A percentile compares a stretch with the other conserved stretches of the same genome.
These are phyloP conservation scores for Drosophila albomicans DNA, from an alignment of 1,140 invertebrate species.

Conservation along the genomic window DNA sequence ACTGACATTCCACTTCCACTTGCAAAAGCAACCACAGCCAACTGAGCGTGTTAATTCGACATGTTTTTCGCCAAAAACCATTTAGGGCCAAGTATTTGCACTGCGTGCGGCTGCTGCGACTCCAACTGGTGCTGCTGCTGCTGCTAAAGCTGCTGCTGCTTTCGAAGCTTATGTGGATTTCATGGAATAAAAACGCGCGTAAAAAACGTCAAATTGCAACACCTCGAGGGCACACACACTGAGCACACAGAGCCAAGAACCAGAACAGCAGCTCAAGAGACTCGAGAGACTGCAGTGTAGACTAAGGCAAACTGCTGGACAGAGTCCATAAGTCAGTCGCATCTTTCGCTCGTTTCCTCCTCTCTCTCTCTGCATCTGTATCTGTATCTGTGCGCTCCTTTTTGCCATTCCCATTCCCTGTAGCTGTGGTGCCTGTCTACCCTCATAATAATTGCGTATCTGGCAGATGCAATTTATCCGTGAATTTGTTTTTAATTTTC, in stretches of 20 bases:
- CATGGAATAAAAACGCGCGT: slow-evolving; percentile 81
- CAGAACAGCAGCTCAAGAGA: slow-evolving; percentile 45
- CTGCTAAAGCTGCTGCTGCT: slow-evolving; percentile 30
- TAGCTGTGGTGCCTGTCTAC: slow-evolving; percentile 35
- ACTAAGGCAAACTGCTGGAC: slow-evolving; percentile 24
- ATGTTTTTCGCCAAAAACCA: slow-evolving; percentile 81
- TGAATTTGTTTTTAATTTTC: slow-evolving; percentile 85
- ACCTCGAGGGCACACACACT: slow-evolving; percentile 74
- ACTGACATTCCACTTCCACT: slow-evolving; percentile 20
- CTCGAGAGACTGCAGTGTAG: background rate
- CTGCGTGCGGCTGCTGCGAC: slow-evolving; percentile 58
- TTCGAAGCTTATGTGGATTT: slow-evolving; percentile 69
- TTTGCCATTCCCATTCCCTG: background rate
- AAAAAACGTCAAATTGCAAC: slow-evolving; percentile 85
- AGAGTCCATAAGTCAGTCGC: slow-evolving; percentile 73
- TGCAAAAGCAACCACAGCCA: slow-evolving; percentile 52
- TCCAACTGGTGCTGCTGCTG: slow-evolving; percentile 34
- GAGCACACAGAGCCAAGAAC: slow-evolving; percentile 42
- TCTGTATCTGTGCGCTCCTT: background rate
- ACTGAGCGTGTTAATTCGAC: slow-evolving; percentile 84
- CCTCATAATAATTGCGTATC: slow-evolving; percentile 85
- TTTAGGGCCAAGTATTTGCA: slow-evolving; percentile 83
- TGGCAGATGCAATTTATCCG: slow-evolving; percentile 85
- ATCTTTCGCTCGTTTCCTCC: background rate
- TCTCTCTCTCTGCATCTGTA: background rate